Percentiles rank a stretch among this genome's conserved stretches.
phyloP scores from a whole-genome alignment of 2,113 vertebrate genomes.

The Origma solitaria region DNA sequence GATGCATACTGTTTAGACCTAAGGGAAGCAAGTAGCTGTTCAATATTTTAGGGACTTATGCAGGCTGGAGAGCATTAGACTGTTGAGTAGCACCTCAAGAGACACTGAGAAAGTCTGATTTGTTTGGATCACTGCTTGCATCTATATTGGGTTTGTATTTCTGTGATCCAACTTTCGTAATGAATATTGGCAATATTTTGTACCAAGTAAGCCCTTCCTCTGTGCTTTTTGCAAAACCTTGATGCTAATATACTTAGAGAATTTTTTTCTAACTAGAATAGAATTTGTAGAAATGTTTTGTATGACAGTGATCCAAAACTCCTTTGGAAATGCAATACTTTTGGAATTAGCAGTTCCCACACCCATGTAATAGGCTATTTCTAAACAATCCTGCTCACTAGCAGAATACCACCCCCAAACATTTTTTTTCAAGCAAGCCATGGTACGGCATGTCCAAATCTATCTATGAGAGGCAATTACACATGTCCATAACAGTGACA shows the following conservation, averaged over 20 bases:
- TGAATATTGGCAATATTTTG: not conserved
- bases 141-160: not conserved
- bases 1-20: not conserved
- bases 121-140: not conserved
- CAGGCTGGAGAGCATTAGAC: not conserved
- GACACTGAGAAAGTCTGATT: not conserved
- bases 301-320: slow-evolving; percentile 20
- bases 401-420: not conserved
- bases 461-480: not conserved
- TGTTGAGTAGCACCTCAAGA: not conserved
- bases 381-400: slow-evolving; percentile 11
- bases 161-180: not conserved
- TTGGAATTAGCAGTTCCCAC: slow-evolving; percentile 13
- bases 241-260: not conserved
- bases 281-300: slow-evolving; percentile 46
- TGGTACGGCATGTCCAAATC: not conserved
- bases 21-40: not conserved
- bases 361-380: not conserved
- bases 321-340: not conserved
- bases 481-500: not conserved
- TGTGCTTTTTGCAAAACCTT: not conserved
- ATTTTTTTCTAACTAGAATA: slow-evolving; percentile 31
- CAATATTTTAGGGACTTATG: not conserved
- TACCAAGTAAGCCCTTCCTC: not conserved
- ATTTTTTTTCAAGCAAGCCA: not conserved